phyloP scores from a whole-genome alignment of 2,797 vertebrate species.

The Hemitrygon akajei region DNA sequence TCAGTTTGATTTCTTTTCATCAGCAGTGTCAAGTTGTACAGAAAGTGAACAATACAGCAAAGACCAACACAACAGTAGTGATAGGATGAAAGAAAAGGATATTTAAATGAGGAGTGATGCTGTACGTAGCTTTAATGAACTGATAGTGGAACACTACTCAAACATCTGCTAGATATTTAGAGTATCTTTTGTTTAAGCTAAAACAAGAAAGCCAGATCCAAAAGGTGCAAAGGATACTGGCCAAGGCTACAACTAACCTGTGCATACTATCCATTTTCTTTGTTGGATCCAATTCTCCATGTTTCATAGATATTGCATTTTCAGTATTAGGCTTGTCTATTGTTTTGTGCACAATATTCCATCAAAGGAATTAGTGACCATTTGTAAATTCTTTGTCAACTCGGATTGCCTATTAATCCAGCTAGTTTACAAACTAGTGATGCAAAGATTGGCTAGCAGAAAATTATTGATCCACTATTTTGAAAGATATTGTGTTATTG shows the following conservation, averaged over 20 bases:
- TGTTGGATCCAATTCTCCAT: background rate
- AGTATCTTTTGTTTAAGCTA: background rate
- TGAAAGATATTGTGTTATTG: background rate
- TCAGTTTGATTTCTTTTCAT: no score
- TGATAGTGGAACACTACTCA: no score
- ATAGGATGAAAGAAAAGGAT: no score
- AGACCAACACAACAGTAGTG: no score
- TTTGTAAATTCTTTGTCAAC: background rate
- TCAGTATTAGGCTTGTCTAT: no score
- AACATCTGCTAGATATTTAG: background rate
- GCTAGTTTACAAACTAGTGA: background rate
- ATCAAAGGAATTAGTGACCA: background rate
- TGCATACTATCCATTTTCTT: background rate
- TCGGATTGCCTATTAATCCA: background rate
- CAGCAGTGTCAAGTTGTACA: no score
- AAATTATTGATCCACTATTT: background rate
- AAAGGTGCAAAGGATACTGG: background rate
- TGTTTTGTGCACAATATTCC: no score
- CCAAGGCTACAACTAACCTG: background rate
- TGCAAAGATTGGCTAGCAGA: background rate
- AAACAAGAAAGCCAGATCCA: background rate
- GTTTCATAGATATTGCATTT: background rate
- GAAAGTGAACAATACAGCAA: no score
- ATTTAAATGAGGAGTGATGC: no score
- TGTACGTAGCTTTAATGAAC: no score